A percentile compares a stretch with the other conserved stretches of the same genome.
phyloP scores from a whole-genome alignment of 2,113 vertebrate species.

The Pelobates fuscus region DNA sequence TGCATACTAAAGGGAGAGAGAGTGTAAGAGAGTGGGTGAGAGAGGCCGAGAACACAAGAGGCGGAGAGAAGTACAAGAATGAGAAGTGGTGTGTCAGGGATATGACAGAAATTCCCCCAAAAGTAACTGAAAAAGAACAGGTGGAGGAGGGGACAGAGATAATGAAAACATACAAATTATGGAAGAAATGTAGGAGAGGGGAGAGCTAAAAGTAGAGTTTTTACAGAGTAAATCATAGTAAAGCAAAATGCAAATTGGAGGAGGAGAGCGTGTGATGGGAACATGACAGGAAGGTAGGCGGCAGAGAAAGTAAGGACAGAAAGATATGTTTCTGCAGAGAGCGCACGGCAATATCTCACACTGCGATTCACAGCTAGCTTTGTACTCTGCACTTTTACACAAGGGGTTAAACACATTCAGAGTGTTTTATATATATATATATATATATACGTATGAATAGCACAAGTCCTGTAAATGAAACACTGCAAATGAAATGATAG shows the following conservation, averaged over 20 bases:
- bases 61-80: too few relatives aligned
- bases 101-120: too few relatives aligned
- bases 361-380: background rate
- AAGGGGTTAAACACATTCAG: background rate
- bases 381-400: background rate
- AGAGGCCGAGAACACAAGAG: too few relatives aligned
- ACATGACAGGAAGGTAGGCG: slow-evolving; percentile 20
- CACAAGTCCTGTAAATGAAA: too few relatives aligned
- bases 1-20: too few relatives aligned
- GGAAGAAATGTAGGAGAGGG: slow-evolving; percentile 34
- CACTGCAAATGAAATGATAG: too few relatives aligned
- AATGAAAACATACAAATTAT: background rate
- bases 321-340: background rate
- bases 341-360: background rate
- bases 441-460: too few relatives aligned
- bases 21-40: too few relatives aligned
- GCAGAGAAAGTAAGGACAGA: background rate
- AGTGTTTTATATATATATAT: too few relatives aligned
- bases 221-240: slow-evolving; percentile 26
- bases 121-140: background rate
- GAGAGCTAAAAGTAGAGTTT: slow-evolving; percentile 48
- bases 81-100: too few relatives aligned
- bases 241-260: slow-evolving; percentile 11
- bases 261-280: slow-evolving; percentile 19
- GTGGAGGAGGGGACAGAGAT: background rate